These are phyloP conservation scores for Limnothrissa miodon DNA, from an alignment of 2,113 vertebrate species.

Conservation along the genomic window DNA sequence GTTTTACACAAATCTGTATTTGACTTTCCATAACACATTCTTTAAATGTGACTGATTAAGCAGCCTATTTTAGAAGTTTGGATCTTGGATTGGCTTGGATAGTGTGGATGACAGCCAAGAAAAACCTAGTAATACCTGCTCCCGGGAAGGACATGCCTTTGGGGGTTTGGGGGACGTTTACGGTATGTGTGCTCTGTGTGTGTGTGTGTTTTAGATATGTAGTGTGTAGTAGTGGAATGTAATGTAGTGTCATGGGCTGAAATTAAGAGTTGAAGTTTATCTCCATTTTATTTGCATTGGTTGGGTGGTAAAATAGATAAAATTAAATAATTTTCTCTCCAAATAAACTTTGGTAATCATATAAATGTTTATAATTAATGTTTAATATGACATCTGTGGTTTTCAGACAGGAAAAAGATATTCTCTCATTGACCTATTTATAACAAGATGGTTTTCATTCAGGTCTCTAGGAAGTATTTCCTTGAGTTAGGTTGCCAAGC, in stretches of 20 bases:
- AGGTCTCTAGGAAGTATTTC: not conserved
- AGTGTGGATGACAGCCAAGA: not conserved
- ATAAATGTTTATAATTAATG: not conserved
- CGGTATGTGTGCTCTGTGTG: conserved; percentile 5
- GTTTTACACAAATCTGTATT: not conserved
- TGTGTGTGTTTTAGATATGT: conserved; percentile 17
- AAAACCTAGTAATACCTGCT: not conserved
- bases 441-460: not conserved
- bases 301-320: not conserved
- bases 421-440: not conserved
- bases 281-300: not conserved
- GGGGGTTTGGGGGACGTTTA: not conserved
- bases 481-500: not conserved
- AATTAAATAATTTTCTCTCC: not conserved
- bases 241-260: not conserved
- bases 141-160: conserved; percentile 2
- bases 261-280: not conserved
- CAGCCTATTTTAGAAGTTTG: not conserved
- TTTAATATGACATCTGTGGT: not conserved
- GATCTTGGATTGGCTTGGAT: not conserved
- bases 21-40: not conserved
- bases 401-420: not conserved
- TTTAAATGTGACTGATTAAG: not conserved
- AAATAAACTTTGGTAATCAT: not conserved
- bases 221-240: not conserved